A percentile compares a stretch with the other conserved stretches of the same genome.
phyloP scores from a whole-genome alignment of 1,140 invertebrate species.

The Zaprionus davidi region DNA sequence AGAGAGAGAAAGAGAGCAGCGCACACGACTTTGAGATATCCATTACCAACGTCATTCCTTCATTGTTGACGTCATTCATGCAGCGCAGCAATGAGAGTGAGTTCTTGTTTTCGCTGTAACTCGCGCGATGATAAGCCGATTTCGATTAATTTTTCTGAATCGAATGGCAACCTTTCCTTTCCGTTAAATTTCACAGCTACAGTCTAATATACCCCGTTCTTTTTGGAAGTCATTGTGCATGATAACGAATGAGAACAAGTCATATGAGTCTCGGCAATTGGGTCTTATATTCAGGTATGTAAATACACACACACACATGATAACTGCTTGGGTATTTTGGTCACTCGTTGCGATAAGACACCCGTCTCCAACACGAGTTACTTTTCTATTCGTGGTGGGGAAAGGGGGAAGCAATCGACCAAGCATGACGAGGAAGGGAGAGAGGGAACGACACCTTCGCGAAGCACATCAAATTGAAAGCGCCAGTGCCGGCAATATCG shows the following conservation, averaged over 20 bases:
- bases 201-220: not conserved
- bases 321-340: constrained; percentile 27
- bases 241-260: constrained; percentile 13
- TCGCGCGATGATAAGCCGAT: not conserved
- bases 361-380: not conserved
- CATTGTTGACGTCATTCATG: not conserved
- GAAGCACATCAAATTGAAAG: constrained; percentile 26
- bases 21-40: not conserved
- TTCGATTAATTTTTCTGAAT: not conserved
- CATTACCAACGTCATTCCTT: not conserved
- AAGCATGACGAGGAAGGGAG: constrained; percentile 9
- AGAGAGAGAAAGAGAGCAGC: not conserved
- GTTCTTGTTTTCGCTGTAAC: not conserved
- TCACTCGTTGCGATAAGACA: constrained; percentile 38
- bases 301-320: constrained; percentile 1
- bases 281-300: not conserved
- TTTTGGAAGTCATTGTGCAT: not conserved
- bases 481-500: constrained; percentile 29
- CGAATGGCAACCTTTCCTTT: not conserved
- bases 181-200: not conserved
- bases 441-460: constrained; percentile 6
- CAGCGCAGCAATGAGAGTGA: not conserved
- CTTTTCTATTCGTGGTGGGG: not conserved
- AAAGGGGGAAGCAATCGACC: not conserved
- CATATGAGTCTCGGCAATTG: constrained; percentile 33